Conservation (phyloP, 2,113 vertebrate species). For the Grus americana region DNA sequence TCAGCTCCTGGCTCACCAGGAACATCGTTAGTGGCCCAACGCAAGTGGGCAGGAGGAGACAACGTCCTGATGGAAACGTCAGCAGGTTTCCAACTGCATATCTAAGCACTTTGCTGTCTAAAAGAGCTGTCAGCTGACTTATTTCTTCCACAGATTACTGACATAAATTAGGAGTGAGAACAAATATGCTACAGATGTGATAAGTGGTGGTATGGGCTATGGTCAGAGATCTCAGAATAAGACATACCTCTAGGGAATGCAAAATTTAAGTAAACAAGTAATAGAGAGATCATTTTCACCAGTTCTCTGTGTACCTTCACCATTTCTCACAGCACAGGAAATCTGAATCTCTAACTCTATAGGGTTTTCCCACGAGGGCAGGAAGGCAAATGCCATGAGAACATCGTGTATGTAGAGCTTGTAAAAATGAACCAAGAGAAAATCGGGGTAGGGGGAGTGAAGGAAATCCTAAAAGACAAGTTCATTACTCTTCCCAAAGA, state of each 20-base stretch:
- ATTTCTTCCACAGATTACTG: background rate
- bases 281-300: background rate
- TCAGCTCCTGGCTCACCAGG: background rate
- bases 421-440: background rate
- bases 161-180: background rate
- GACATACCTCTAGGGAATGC: background rate
- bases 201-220: accelerated
- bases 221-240: background rate
- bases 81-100: background rate
- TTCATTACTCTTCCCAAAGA: background rate
- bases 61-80: accelerated
- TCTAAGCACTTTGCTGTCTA: background rate
- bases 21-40: background rate
- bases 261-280: background rate
- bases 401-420: background rate
- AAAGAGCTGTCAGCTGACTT: background rate
- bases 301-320: background rate
- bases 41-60: background rate
- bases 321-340: background rate
- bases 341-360: background rate
- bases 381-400: slow-evolving; percentile 50
- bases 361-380: background rate
- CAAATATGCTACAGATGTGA: background rate
- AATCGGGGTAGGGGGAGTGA: accelerated
- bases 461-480: background rate